These are phyloP conservation scores for Smutsia gigantea DNA, from an alignment of 2,797 vertebrate genomes.

Conservation along the genomic window DNA sequence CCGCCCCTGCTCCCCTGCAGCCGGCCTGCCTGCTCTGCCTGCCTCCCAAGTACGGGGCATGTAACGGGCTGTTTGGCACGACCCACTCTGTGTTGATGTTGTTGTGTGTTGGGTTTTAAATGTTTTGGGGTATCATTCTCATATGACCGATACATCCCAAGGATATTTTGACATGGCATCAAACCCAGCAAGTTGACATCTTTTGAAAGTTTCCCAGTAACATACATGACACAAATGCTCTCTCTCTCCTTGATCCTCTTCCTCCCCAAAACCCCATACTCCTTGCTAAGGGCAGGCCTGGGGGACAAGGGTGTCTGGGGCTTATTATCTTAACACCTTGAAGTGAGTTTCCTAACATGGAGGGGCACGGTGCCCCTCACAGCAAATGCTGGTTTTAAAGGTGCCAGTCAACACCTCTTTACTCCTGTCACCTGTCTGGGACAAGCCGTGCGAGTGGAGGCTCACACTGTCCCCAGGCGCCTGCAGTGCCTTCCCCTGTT, in stretches of 20 bases:
- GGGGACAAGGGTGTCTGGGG: background rate
- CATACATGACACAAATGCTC: background rate
- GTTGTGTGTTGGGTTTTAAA: background rate
- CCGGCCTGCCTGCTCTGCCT: no score
- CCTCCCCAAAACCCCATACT: no score
- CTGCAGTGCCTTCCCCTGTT: background rate
- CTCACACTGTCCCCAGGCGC: accelerated
- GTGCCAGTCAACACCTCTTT: background rate
- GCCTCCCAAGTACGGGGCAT: no score
- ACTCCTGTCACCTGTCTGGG: background rate
- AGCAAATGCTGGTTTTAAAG: background rate
- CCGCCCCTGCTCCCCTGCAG: no score
- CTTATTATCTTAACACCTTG: no score
- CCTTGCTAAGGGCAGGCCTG: background rate
- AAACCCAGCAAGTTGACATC: no score
- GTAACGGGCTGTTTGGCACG: no score
- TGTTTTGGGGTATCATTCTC: background rate
- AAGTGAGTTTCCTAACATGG: background rate
- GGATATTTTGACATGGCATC: background rate
- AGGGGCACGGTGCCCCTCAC: no score
- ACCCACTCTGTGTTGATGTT: background rate
- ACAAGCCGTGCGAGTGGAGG: accelerated
- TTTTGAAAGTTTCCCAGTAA: background rate
- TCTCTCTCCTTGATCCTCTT: no score
- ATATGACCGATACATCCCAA: no score